Evolutionary conservation across 2,797 vertebrate genomes (phyloP), one percentile per base, ranked within the genome.

Genomic region (Clarias pachynema): DNA sequence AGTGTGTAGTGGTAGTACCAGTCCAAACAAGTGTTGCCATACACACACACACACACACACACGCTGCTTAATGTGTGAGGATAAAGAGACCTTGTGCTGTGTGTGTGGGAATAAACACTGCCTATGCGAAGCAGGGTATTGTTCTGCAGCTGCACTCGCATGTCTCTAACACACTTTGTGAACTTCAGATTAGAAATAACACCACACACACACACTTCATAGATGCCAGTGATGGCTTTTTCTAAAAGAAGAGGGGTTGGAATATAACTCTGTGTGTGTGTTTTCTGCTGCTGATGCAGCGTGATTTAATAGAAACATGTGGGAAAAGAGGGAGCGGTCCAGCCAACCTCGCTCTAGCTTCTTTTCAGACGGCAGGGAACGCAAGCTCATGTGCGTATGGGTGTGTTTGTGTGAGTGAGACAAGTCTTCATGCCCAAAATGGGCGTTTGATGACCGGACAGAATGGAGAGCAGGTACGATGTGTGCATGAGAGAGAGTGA

Each of bases 391-490:
- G 59, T 56, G 68, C 24, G 49, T 40, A 57, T 62, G 70, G 31
- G 62, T 59, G 53, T 60, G 66, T 62, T 26, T 26, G 26, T 9
- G 44, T 4, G 49, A 9, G 72, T 29, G n/a, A 60, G 18, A 56
- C 12, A 40, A 59, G 49, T 31, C 85, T 65, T 59, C 65, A 83
- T 49, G 29, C 26, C 81, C 70, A 86, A 86, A 70, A 89, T 88
- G 69, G 80, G 63, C 60, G 72, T 84, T 74, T 74, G 73, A 77
- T 84, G 72, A 69, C 73, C n/a, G 57, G 70, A 81, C 70, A 87
- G 81, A 78, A 88, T 89, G 86, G 86, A 91, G 85, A 89, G 88
- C 90, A 91, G 91, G 88, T 91, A 91, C 56, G 73, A 56, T 87
- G 20, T 74, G 24, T 86, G 34, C 53, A 9, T 40, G 40, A 73